A percentile compares a stretch with the other conserved stretches of the same genome.
Evolutionary conservation across 92 coral and sea anemone species (phyloP).

Genomic region (Scolanthus callimorphus): DNA sequence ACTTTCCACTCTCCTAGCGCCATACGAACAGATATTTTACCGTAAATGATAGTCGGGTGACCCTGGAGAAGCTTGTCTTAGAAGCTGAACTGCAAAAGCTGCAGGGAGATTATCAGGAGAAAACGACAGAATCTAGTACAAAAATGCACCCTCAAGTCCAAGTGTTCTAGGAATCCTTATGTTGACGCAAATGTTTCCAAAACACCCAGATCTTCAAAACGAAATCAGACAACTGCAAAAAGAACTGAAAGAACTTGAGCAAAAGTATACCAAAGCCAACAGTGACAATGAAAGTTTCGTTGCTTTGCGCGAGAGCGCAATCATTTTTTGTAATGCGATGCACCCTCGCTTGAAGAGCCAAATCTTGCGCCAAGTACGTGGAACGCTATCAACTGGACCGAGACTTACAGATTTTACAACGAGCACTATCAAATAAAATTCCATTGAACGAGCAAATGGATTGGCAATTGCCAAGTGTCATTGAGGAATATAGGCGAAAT

Average conservation of each 20-base stretch:
- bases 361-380: slow-evolving; percentile 16
- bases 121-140: no score
- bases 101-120: background rate
- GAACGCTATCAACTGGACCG: slow-evolving; percentile 16
- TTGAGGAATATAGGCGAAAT: slow-evolving; percentile 19
- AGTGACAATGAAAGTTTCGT: slow-evolving; percentile 7
- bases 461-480: slow-evolving; percentile 26
- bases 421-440: slow-evolving; percentile 14
- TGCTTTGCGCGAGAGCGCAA: slow-evolving; percentile 15
- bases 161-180: slow-evolving; percentile 16
- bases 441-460: slow-evolving; percentile 18
- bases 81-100: slow-evolving; percentile 21
- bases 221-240: slow-evolving; percentile 20
- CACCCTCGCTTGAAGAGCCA: slow-evolving; percentile 17
- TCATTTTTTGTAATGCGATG: slow-evolving; percentile 24
- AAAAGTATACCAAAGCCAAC: slow-evolving; percentile 14
- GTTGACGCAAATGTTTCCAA: slow-evolving; percentile 23
- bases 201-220: slow-evolving; percentile 15
- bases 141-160: no score
- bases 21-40: no score
- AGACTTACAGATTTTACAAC: slow-evolving; percentile 14
- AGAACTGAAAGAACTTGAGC: slow-evolving; percentile 34
- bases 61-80: slow-evolving; percentile 21
- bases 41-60: no score
- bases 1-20: no score